Evolutionary conservation across 2,888 invertebrate genomes (phyloP), one percentile per base, ranked within the genome.

Genomic region (Hemistola chrysoprasaria): DNA sequence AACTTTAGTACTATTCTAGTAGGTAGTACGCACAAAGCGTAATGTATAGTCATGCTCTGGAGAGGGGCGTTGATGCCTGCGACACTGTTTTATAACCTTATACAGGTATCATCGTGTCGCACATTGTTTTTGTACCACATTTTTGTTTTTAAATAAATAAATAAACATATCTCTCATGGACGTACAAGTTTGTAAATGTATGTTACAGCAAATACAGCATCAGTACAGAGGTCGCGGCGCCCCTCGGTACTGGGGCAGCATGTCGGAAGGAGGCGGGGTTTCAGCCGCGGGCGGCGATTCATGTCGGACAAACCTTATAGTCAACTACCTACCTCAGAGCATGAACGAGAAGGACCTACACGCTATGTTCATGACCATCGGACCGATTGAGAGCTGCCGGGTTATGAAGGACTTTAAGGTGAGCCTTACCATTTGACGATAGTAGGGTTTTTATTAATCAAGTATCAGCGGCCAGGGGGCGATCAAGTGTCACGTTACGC

Each of bases 271-370:
- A 1, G 85, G 83, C 0, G 87, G 85, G 1, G 62, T 86, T 16
- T 83, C 86, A 2, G 78, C 79, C 9, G 87, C 82, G 0, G 81
- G 78, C 6, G 85, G 86, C 22, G 90, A 90, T 68, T 65, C 68
- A 23, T 64, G 81, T 48, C 90, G 90, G 61, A 96, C 96, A 41
- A 98, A 98, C 89, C 91, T 98, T 61, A 98, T 98, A 59, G 95
- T 98, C 68, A 98, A 98, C 90, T 98, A 98, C 82, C 91, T 98
- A 64, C 98, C 98, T 20, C 98, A 98, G 86, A 95, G 94, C 65
- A 95, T 98, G 91, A 95, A 95, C 1, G 98, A 98, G 77, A 94
- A 95, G 71, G 97, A 97, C 68, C 91, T 98, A 40, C 95, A 94
- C 73, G 93, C 94, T 53, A 93, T 98, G 90, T 98, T 98, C 80